Base-by-base conservation (phyloP, 2,113 vertebrate species). In the Ovis canadensis region DNA sequence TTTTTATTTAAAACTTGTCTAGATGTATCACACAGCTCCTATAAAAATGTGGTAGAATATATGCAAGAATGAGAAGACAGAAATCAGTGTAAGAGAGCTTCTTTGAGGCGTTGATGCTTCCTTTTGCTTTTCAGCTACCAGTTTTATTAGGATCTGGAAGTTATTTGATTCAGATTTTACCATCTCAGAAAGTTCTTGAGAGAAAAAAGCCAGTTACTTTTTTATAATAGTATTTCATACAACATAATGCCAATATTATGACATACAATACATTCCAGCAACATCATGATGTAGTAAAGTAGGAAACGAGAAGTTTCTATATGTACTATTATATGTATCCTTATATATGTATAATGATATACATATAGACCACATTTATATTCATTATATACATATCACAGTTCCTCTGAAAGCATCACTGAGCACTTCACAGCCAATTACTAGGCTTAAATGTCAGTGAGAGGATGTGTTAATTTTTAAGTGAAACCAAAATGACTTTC, bases 401-500 rank as follows among this genome's bases (percentile, higher is more conserved):
- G 90, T 97, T 98, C 91, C 93, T 96, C 96, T 97, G 77, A 92
- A 98, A 98, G 48, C 54, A 91, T 96, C 90, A 94, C 97, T 95
- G 96, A 97, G 92, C 96, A 97, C 84, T 98, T 98, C 92, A 94
- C 89, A 97, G 96, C 94, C 98, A 98, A 97, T 97, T 97, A 92
- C 95, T 98, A 81, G 85, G 94, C 96, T 98, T 97, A 98, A 98
- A 98, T 98, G 97, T 97, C 97, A 98, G 87, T 92, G 87, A 98
- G 93, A 97, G 96, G 93, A 98, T 97, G 97, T 97, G 97, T 97
- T 97, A 97, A 96, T 97, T 97, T 96, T 97, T 94, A 95, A 97
- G 92, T 33, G 88, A 97, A 98, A 97, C 80, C 64, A 86, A 95
- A 98, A 90, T 98, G 90, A 97, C 87, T 97, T 98, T 98, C 59